phyloP scores from a whole-genome alignment of 1,140 invertebrate species.

The Penaeus chinensis region DNA sequence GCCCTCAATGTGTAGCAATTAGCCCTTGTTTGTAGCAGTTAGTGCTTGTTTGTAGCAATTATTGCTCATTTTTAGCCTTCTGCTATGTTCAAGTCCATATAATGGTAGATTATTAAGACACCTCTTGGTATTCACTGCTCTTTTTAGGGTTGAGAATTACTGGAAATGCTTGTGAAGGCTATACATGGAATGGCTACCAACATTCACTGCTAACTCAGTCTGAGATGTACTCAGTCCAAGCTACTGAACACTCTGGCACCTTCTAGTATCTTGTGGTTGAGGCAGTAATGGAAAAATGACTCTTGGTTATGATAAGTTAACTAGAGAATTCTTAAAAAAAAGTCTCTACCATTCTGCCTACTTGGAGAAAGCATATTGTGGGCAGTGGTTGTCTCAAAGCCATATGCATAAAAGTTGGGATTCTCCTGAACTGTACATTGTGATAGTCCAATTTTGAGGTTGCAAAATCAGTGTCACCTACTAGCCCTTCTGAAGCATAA shows the following conservation, averaged over 20 bases:
- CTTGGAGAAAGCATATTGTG: too few species aligned
- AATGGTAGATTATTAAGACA: slow-evolving; percentile 37
- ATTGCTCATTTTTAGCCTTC: slow-evolving; percentile 55
- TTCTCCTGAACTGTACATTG: slow-evolving; percentile 55
- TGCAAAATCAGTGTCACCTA: slow-evolving; percentile 53
- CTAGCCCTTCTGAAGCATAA: slow-evolving; percentile 55
- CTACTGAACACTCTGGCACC: slow-evolving; percentile 50
- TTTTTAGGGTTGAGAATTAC: slow-evolving; percentile 31
- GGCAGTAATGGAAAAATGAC: too few species aligned
- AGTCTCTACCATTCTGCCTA: too few species aligned
- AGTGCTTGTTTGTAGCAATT: slow-evolving; percentile 60
- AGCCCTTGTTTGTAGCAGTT: slow-evolving; percentile 56
- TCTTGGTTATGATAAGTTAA: too few species aligned
- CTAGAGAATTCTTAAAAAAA: too few species aligned
- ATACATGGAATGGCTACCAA: slow-evolving; percentile 52
- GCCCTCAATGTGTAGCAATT: slow-evolving; percentile 69
- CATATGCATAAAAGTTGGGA: slow-evolving; percentile 46
- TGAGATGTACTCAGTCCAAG: slow-evolving; percentile 52
- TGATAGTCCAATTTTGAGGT: slow-evolving; percentile 58
- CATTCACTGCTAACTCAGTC: slow-evolving; percentile 49
- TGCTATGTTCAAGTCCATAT: slow-evolving; percentile 39
- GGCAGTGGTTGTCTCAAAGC: too few species aligned
- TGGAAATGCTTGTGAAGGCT: slow-evolving; percentile 28
- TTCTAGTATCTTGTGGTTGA: neutral
- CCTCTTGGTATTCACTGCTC: slow-evolving; percentile 44